Evolutionary conservation across 2,888 invertebrate species (phyloP).

Genomic region (Eupithecia inturbata): DNA sequence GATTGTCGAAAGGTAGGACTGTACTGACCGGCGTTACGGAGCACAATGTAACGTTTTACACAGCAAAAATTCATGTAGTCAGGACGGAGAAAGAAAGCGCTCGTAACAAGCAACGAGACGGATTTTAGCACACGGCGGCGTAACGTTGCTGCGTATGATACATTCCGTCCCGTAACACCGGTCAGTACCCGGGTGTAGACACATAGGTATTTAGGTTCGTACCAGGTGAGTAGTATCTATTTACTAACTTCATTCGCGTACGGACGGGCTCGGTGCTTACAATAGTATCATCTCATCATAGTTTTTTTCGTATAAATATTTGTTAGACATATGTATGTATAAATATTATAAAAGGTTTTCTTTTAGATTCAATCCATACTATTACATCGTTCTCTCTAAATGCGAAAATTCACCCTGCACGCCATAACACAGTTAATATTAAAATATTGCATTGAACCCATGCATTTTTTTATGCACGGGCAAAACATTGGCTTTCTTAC

Average conservation of each 20-base stretch:
- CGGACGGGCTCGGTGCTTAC: no score
- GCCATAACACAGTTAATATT: conserved; percentile 82
- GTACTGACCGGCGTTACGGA: no score
- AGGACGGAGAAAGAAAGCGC: no score
- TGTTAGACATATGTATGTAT: background rate
- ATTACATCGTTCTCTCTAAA: conserved; percentile 55
- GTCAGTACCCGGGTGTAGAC: no score
- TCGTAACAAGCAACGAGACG: no score
- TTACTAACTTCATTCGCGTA: background rate
- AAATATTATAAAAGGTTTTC: background rate
- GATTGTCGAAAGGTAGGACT: no score
- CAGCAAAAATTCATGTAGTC: no score
- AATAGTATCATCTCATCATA: no score
- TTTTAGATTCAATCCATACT: conserved; percentile 50
- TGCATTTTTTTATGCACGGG: conserved; percentile 76
- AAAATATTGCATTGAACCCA: conserved; percentile 81
- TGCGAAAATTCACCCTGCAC: conserved; percentile 69
- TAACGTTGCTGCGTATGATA: no score
- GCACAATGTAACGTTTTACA: no score
- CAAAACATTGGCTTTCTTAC: conserved; percentile 79
- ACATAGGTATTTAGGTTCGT: background rate
- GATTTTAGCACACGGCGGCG: no score
- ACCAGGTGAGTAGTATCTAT: background rate
- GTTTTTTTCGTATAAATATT: background rate
- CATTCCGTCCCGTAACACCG: no score